Evolutionary conservation across 2,888 invertebrate species (phyloP).

Genomic region (Rhopalosiphum nymphaeae): DNA sequence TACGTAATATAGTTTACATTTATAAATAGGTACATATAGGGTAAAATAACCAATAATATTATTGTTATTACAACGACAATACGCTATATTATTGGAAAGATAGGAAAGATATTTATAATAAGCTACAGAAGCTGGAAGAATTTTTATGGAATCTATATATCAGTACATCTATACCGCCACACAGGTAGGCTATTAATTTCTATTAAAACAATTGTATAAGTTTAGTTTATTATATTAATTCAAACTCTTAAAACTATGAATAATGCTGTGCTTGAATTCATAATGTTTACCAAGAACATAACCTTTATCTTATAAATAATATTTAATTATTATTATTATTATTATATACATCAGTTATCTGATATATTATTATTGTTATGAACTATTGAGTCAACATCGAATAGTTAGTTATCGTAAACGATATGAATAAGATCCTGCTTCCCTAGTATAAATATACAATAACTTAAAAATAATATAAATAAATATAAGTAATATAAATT

Average conservation of each 20-base stretch:
- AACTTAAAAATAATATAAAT: not conserved
- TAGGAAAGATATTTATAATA: not conserved
- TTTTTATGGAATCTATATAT: not conserved
- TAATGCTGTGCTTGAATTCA: not conserved
- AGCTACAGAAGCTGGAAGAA: not conserved
- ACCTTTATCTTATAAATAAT: not conserved
- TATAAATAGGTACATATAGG: not conserved
- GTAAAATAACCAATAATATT: not conserved
- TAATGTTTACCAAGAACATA: not conserved
- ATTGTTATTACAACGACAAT: not conserved
- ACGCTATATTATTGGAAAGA: not conserved
- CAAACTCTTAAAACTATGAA: not conserved
- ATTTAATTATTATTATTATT: not conserved
- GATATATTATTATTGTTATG: not conserved
- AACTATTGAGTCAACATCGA: not conserved
- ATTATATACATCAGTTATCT: not conserved
- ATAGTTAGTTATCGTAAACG: not conserved
- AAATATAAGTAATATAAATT: not conserved
- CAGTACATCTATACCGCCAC: too few species aligned
- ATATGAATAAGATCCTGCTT: not conserved
- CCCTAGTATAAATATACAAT: not conserved
- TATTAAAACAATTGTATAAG: not conserved
- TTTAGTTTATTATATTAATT: not conserved
- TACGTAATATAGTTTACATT: not conserved
- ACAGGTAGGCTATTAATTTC: not conserved